Evolutionary conservation across 2,888 invertebrate species (phyloP).

Genomic region (Epistrophe eligans): DNA sequence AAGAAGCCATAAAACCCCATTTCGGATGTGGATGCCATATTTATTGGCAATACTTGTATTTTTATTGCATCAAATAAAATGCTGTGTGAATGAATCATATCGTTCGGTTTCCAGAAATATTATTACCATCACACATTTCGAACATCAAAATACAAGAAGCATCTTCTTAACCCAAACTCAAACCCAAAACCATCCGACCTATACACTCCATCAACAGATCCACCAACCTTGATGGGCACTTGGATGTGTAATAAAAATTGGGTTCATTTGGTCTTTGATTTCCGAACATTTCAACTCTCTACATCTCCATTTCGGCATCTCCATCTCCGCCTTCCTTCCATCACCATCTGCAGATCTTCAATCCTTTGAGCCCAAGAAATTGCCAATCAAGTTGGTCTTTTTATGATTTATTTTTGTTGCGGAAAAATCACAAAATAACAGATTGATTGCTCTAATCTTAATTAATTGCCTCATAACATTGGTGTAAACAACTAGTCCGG

Average conservation of each 20-base stretch:
- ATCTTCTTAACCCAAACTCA: background rate
- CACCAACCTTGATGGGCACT: slow-evolving; percentile 15
- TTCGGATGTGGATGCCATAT: slow-evolving; percentile 68
- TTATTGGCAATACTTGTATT: slow-evolving; percentile 71
- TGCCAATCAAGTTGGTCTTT: slow-evolving; percentile 62
- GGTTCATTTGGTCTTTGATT: slow-evolving; percentile 69
- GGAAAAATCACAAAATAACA: slow-evolving; percentile 43
- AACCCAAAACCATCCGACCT: background rate
- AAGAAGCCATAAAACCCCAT: slow-evolving; percentile 63
- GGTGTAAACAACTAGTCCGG: slow-evolving; percentile 60
- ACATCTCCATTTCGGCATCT: slow-evolving; percentile 5
- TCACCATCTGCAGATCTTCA: slow-evolving; percentile 32
- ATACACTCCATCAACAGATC: background rate
- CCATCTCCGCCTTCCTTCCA: background rate
- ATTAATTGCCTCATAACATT: slow-evolving; percentile 70
- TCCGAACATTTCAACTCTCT: slow-evolving; percentile 42
- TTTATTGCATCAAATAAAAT: slow-evolving; percentile 73
- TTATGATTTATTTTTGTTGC: slow-evolving; percentile 57
- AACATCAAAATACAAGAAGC: slow-evolving; percentile 25
- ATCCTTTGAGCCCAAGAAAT: slow-evolving; percentile 71
- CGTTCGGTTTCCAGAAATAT: slow-evolving; percentile 72
- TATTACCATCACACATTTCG: slow-evolving; percentile 60
- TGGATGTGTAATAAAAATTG: slow-evolving; percentile 60
- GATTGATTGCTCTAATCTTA: slow-evolving; percentile 71
- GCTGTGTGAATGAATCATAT: slow-evolving; percentile 73